Evolutionary conservation across 2,888 invertebrate species (phyloP).

Genomic region (Synergus itoensis): DNA sequence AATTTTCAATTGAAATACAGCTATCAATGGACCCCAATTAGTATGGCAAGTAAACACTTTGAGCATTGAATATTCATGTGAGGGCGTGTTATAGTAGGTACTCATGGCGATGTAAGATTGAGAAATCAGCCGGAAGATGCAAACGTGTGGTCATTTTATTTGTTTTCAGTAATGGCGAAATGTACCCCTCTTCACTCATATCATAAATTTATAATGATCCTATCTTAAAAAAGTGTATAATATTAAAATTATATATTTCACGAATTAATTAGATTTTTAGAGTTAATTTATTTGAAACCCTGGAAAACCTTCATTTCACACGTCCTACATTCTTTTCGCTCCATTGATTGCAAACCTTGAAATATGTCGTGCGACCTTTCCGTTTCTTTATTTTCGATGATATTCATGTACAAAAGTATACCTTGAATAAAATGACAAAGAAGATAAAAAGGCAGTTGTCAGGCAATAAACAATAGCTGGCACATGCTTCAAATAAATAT

Average conservation of each 20-base stretch:
- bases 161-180: too few relatives aligned
- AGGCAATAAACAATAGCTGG: constrained; percentile 15
- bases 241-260: too few relatives aligned
- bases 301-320: background rate
- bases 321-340: constrained; percentile 17
- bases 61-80: too few relatives aligned
- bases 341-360: constrained; percentile 28
- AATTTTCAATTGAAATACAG: too few relatives aligned
- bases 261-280: constrained; percentile 2
- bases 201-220: too few relatives aligned
- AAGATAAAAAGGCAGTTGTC: constrained; percentile 14
- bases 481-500: constrained; percentile 16
- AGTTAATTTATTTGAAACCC: constrained; percentile 5
- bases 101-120: background rate
- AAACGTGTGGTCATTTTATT: constrained; percentile 11
- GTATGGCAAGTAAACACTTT: too few relatives aligned
- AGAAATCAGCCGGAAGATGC: constrained; percentile 24
- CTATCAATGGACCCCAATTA: too few relatives aligned
- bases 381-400: constrained; percentile 25
- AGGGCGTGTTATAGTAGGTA: too few relatives aligned
- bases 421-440: constrained; percentile 29
- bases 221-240: too few relatives aligned
- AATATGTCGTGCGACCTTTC: constrained; percentile 22
- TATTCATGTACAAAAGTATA: constrained; percentile 27
- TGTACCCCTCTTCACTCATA: too few relatives aligned